Evolutionary conservation across 2,888 invertebrate species (phyloP).

Genomic region (Ferrisia virgata): DNA sequence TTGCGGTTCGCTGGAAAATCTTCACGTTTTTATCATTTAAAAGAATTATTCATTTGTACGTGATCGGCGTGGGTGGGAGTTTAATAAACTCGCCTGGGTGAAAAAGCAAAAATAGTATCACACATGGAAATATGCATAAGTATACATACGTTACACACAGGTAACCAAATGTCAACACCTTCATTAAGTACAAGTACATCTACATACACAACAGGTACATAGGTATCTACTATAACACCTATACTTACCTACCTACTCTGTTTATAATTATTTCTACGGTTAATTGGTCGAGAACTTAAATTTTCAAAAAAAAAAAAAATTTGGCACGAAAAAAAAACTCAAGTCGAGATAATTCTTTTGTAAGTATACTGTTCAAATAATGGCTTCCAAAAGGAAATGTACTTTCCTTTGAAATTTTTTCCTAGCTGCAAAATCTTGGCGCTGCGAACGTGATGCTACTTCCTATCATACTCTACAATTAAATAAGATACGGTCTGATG

Average conservation of each 20-base stretch:
- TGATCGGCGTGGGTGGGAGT: constrained; percentile 28
- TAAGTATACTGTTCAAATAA: neutral
- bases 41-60: constrained; percentile 6
- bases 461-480: constrained; percentile 39
- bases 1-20: constrained; percentile 26
- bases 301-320: no score
- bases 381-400: neutral
- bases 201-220: no score
- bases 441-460: constrained; percentile 26
- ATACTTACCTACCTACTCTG: no score
- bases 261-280: no score
- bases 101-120: neutral
- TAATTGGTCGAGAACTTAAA: neutral
- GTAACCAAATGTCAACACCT: no score
- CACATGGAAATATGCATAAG: neutral
- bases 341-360: no score
- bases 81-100: neutral
- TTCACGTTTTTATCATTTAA: constrained; percentile 16
- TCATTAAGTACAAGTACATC: no score
- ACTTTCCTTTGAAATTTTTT: constrained; percentile 14
- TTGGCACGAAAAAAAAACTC: no score
- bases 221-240: no score
- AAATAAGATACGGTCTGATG: constrained; percentile 42
- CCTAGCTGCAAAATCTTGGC: constrained; percentile 20
- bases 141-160: no score